phyloP scores from a whole-genome alignment of 1,140 invertebrate genomes.

The Dryas iulia region DNA sequence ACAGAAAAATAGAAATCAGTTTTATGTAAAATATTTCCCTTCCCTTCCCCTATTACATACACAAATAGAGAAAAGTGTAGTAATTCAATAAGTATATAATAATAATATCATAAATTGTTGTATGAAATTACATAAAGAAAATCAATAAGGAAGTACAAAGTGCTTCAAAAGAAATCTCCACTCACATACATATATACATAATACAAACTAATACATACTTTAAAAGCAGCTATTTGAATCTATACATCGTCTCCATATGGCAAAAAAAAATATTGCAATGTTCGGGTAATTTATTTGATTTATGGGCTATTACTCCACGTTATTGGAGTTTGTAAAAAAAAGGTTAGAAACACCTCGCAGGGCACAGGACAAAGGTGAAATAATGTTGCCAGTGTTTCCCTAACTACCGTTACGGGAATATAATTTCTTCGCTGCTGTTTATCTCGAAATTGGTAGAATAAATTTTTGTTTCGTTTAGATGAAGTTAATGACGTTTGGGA shows the following conservation, averaged over 20 bases:
- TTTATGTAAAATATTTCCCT: no score
- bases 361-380: conserved; percentile 30
- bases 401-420: conserved; percentile 32
- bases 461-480: conserved; percentile 27
- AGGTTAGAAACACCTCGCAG: conserved; percentile 26
- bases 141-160: no score
- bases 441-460: conserved; percentile 22
- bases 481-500: conserved; percentile 18
- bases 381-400: conserved; percentile 16
- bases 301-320: conserved; percentile 54
- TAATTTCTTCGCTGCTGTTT: conserved; percentile 29
- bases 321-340: conserved; percentile 54
- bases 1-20: no score
- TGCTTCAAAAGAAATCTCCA: not conserved
- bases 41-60: no score
- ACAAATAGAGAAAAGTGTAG: no score
- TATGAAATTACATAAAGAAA: no score
- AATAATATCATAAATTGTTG: no score
- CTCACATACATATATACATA: no score
- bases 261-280: conserved; percentile 47
- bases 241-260: conserved; percentile 19
- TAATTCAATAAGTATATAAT: no score
- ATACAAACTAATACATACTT: conserved; percentile 14
- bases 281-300: conserved; percentile 58
- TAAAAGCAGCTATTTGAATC: conserved; percentile 41